Conservation (phyloP, 1,140 invertebrate species). For the Apolygus lucorum region DNA sequence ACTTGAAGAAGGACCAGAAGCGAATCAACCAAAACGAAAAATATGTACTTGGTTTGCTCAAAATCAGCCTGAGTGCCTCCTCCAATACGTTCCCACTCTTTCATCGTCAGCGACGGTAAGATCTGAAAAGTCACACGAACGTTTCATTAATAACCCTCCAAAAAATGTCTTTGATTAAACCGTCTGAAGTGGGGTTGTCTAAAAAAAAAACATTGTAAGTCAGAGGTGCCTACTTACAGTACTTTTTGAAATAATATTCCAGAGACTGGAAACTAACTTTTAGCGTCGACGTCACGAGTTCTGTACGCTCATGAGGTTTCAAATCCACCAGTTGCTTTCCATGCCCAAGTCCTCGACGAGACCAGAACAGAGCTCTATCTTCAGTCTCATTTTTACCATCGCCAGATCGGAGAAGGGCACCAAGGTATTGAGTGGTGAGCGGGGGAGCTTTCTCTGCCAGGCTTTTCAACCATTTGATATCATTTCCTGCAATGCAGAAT, state of each 20-base stretch:
- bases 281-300: background rate
- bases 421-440: background rate
- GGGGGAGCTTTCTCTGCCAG: background rate
- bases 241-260: no score
- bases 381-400: background rate
- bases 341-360: background rate
- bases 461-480: background rate
- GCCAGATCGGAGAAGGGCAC: background rate
- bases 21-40: background rate
- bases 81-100: slow-evolving; percentile 4
- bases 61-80: background rate
- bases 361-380: background rate
- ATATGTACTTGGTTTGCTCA: background rate
- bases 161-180: no score
- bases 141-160: no score
- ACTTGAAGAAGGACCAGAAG: slow-evolving; percentile 1
- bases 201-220: no score
- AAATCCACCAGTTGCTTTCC: background rate
- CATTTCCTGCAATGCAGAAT: no score
- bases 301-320: background rate
- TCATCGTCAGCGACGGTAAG: slow-evolving; percentile 1
- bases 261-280: no score
- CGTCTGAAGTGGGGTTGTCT: no score
- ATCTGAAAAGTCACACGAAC: no score
- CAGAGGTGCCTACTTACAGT: no score